A percentile compares a stretch with the other conserved stretches of the same genome.
phyloP scores from a whole-genome alignment of 2,797 vertebrate species.

The Tolypeutes matacus region DNA sequence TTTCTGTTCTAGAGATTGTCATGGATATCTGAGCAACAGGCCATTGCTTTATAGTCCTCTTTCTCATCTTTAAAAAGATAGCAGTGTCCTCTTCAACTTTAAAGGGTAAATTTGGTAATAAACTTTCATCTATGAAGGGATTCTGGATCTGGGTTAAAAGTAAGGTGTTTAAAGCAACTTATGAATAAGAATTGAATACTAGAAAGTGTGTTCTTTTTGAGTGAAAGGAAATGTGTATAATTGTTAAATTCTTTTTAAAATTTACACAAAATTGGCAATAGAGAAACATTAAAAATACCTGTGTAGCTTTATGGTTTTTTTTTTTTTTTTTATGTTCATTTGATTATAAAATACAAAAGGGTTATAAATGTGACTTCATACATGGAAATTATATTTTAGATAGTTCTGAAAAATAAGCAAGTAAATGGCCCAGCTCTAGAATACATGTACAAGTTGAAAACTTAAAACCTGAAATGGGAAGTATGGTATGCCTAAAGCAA shows the following conservation, averaged over 20 bases:
- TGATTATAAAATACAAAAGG: conserved; percentile 45
- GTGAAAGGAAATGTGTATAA: conserved; percentile 54
- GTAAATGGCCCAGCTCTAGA: conserved; percentile 39
- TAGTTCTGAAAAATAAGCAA: conserved; percentile 50
- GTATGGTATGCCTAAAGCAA: neutral
- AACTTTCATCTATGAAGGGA: conserved; percentile 51
- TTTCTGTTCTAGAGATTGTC: conserved; percentile 52
- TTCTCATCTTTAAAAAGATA: conserved; percentile 42
- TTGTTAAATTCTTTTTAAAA: neutral
- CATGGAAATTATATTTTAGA: conserved; percentile 49
- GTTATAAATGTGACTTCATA: conserved; percentile 46
- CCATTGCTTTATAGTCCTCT: conserved; percentile 45
- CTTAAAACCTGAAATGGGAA: conserved; percentile 27
- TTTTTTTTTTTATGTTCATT: conserved; percentile 9
- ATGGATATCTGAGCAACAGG: conserved; percentile 34
- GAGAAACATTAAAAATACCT: conserved; percentile 59
- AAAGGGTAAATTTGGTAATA: conserved; percentile 64
- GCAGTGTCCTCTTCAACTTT: neutral
- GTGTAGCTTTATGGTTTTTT: conserved; percentile 13
- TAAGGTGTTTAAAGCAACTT: conserved; percentile 1
- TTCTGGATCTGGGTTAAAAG: conserved; percentile 60
- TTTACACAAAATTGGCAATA: conserved; percentile 39
- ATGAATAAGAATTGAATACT: conserved; percentile 36
- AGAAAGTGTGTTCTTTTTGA: conserved; percentile 29
- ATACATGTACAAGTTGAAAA: conserved; percentile 47